These are phyloP conservation scores for Aporophyla nigra DNA, from an alignment of 2,888 invertebrate genomes.

Conservation along the genomic window DNA sequence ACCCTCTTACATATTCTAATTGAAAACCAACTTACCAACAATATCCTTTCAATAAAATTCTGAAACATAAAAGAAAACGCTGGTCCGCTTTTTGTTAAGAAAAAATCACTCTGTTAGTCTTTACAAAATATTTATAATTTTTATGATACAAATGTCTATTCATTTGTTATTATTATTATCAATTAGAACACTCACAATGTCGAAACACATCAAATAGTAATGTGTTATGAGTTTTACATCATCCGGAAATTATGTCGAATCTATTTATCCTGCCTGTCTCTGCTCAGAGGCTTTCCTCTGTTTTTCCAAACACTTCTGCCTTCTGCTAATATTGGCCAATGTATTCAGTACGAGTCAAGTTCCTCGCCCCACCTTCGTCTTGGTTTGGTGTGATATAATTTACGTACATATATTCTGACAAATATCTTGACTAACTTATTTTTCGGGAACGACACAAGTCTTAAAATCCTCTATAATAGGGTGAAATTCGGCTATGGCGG, in stretches of 20 bases:
- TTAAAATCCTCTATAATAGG: no score
- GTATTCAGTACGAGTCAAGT: neutral
- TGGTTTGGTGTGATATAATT: neutral
- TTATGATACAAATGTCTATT: neutral
- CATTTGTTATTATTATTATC: neutral
- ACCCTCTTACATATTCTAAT: neutral
- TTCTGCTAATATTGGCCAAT: no score
- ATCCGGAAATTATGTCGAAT: neutral
- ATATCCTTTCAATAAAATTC: neutral
- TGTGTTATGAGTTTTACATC: neutral
- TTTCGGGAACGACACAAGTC: neutral
- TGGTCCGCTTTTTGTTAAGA: neutral
- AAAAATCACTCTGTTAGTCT: slow-evolving; percentile 1
- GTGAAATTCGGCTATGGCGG: no score
- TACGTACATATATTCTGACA: neutral
- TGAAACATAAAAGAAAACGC: neutral
- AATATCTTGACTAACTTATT: neutral
- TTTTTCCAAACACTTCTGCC: neutral
- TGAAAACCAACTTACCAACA: neutral
- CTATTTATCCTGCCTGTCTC: neutral
- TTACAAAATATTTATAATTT: neutral
- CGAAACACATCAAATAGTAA: neutral
- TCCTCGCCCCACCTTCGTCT: neutral
- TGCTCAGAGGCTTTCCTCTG: neutral
- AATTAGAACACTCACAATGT: neutral